phyloP scores from a whole-genome alignment of 2,113 vertebrate genomes.

The Muntiacus muntjak region DNA sequence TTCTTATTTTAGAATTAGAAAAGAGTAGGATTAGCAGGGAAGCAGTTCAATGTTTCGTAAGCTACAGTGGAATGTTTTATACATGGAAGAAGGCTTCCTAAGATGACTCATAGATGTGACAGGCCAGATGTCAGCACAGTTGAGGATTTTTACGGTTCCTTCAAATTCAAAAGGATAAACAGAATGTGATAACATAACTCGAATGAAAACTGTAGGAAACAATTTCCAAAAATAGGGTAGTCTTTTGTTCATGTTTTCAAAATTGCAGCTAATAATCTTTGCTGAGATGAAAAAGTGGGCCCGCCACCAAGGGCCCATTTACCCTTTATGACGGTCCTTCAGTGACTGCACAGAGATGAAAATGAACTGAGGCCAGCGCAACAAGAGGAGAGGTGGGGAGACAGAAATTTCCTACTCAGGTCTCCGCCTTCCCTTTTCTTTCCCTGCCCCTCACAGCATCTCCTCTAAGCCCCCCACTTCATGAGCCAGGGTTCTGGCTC shows the following conservation, averaged over 20 bases:
- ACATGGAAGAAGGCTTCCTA: background rate
- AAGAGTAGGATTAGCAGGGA: background rate
- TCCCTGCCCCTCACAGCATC: background rate
- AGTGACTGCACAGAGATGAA: background rate
- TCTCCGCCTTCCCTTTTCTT: background rate
- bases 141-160: background rate
- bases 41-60: background rate
- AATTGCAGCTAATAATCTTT: background rate
- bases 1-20: background rate
- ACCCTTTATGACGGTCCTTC: background rate
- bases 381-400: background rate
- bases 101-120: background rate
- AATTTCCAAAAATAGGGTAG: background rate
- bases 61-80: background rate
- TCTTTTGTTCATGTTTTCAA: background rate
- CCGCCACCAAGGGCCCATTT: background rate
- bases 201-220: background rate
- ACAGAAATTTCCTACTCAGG: background rate
- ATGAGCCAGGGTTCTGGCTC: background rate
- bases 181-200: background rate
- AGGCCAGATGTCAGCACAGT: background rate
- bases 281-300: background rate
- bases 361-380: accelerated
- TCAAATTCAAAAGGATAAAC: background rate
- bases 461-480: background rate